Evolutionary conservation across 2,888 invertebrate genomes (phyloP), one percentile per base, ranked within the genome.

Genomic region (Sclerodermus sp.): DNA sequence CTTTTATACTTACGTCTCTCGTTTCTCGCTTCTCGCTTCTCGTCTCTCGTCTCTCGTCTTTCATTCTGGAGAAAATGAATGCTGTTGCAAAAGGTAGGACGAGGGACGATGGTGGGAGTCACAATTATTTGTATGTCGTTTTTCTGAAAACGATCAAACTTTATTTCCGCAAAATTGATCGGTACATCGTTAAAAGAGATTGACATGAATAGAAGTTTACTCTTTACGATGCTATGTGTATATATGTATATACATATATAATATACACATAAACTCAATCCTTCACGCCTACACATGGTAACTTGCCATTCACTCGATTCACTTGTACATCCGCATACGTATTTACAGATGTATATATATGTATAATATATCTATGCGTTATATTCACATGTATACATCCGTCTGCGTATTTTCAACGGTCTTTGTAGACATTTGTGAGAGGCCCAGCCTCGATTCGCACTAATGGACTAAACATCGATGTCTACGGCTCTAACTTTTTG

Each of bases 101-200:
- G n/a, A n/a, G n/a, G n/a, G n/a, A 14, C 31, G 17, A 34, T 37
- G n/a, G 8, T 10, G 16, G 5, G 3, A 29, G n/a, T 15, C 14
- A 17, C 14, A 1, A 32, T 12, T 17, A 17, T 37, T 23, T 30
- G n/a, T 4, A 17, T 23, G 30, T 15, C 17, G 30, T 10, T 34
- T 32, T 51, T 57, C 61, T 60, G 60, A 69, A 73, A 73, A 71
- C 67, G 63, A 71, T 61, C 56, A 64, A 70, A 68, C 63, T 71
- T 73, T 73, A 71, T 73, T 73, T 62, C 48, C 52, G 58, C 57
- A 66, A 67, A 68, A 69, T 70, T 64, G 55, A 66, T 62, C 55
- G 66, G 51, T 69, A 71, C 67, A 68, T 60, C 57, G 51, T 65
- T 65, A 53, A 64, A 64, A 67, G 64, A 61, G 57, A 62, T 65